phyloP scores from a whole-genome alignment of 2,797 vertebrate species.

The Schizothorax lantsangensis region DNA sequence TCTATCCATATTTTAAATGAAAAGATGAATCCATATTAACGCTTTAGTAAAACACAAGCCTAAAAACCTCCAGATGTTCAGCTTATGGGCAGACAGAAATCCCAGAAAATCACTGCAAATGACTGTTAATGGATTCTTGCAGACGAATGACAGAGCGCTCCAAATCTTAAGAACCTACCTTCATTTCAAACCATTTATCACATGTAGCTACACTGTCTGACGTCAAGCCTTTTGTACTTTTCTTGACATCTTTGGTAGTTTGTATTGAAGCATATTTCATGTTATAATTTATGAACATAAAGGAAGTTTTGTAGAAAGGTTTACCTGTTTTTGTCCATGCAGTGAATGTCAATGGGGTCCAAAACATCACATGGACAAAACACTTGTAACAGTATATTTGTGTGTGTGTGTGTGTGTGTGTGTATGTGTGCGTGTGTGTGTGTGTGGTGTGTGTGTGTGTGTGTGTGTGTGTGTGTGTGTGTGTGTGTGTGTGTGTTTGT shows the following conservation, averaged over 20 bases:
- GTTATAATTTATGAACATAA: background rate
- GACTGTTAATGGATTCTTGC: constrained; percentile 28
- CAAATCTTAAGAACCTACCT: constrained; percentile 14
- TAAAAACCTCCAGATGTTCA: constrained; percentile 14
- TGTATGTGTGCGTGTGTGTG: too few relatives aligned
- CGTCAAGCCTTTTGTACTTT: background rate
- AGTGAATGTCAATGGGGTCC: too few relatives aligned
- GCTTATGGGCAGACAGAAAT: background rate
- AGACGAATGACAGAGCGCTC: constrained; percentile 7
- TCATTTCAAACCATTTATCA: constrained; percentile 3
- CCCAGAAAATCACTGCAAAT: constrained; percentile 6
- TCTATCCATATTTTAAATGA: background rate
- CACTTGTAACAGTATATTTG: background rate
- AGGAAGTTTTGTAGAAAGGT: background rate
- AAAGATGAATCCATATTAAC: background rate
- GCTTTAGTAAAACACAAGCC: background rate
- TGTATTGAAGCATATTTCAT: background rate
- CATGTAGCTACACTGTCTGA: background rate
- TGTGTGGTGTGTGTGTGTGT: too few relatives aligned
- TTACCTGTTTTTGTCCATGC: background rate
- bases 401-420: too few relatives aligned
- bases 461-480: too few relatives aligned
- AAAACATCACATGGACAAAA: background rate
- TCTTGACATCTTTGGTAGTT: background rate
- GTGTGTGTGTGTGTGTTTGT: too few relatives aligned